A percentile compares a stretch with the other conserved stretches of the same genome.
These are phyloP conservation scores for Cheilosia soror DNA, from an alignment of 2,888 invertebrate species.

Conservation along the genomic window DNA sequence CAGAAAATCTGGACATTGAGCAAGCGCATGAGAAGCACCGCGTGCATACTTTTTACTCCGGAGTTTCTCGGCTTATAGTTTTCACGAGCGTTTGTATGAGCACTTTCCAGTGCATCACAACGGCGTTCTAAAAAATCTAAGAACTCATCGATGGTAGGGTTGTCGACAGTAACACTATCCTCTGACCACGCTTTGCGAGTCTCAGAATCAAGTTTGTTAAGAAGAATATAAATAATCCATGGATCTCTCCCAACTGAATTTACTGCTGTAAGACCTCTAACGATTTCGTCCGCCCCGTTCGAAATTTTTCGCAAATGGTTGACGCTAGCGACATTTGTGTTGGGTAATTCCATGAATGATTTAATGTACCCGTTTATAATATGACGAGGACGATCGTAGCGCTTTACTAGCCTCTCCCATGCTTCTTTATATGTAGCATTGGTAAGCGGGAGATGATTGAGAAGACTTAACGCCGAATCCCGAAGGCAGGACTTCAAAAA, in stretches of 20 bases:
- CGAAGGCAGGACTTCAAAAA: conserved; percentile 23
- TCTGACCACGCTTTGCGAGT: conserved; percentile 37
- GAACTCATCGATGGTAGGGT: conserved; percentile 15
- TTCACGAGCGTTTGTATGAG: too few relatives aligned
- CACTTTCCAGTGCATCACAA: conserved; percentile 52
- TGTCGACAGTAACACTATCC: conserved; percentile 7
- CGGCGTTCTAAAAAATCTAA: conserved; percentile 33
- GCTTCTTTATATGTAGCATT: conserved; percentile 9
- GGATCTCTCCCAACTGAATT: conserved; percentile 31
- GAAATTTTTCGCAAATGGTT: conserved; percentile 36
- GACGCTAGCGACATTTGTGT: background rate
- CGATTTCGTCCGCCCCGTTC: conserved; percentile 53
- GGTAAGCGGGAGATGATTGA: conserved; percentile 8
- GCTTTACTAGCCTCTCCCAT: conserved; percentile 32
- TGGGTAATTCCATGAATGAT: conserved; percentile 17
- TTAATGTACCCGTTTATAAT: conserved; percentile 26
- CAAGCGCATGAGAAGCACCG: background rate
- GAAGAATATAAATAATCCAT: conserved; percentile 42
- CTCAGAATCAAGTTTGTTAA: conserved; percentile 43
- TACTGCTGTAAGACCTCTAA: conserved; percentile 26
- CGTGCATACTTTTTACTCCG: too few relatives aligned
- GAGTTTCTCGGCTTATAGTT: too few relatives aligned
- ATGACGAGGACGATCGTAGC: conserved; percentile 25
- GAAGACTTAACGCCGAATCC: conserved; percentile 5
- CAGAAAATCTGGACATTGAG: too few relatives aligned